These are phyloP conservation scores for Castor canadensis DNA, from an alignment of 2,113 vertebrate genomes.

Conservation along the genomic window DNA sequence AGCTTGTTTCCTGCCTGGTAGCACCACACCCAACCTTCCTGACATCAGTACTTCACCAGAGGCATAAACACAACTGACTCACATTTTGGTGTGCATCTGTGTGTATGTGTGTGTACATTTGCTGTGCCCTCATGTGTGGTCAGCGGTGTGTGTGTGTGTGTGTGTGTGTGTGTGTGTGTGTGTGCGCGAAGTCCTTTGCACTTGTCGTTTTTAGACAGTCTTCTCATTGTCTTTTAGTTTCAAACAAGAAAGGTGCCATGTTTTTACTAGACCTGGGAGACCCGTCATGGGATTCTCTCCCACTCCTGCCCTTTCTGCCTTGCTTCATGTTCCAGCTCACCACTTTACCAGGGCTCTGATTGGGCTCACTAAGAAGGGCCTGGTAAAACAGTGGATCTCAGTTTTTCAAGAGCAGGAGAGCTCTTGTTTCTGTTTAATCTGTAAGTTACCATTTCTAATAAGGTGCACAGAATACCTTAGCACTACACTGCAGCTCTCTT, in stretches of 20 bases:
- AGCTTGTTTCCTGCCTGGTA: constrained; percentile 85
- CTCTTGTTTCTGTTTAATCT: constrained; percentile 81
- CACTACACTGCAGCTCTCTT: constrained; percentile 79
- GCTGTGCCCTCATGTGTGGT: not conserved
- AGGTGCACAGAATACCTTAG: constrained; percentile 82
- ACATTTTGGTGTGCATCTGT: constrained; percentile 45
- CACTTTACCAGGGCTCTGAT: constrained; percentile 67
- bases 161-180: not conserved
- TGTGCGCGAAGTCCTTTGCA: constrained; percentile 72
- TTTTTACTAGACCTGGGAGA: constrained; percentile 87
- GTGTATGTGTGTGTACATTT: not conserved
- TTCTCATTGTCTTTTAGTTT: constrained; percentile 66
- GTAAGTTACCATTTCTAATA: constrained; percentile 75
- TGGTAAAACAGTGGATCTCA: constrained; percentile 72
- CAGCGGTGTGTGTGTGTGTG: not conserved
- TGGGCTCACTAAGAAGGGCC: constrained; percentile 74
- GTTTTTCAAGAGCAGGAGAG: constrained; percentile 64
- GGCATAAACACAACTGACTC: constrained; percentile 83
- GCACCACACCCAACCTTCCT: constrained; percentile 86
- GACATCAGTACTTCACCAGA: constrained; percentile 90
- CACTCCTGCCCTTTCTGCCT: not conserved
- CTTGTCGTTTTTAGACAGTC: constrained; percentile 78
- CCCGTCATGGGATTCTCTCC: constrained; percentile 72
- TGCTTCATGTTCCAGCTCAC: constrained; percentile 70
- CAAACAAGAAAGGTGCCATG: constrained; percentile 81